These are phyloP conservation scores for Eulemur albifrons DNA, from an alignment of 2,797 vertebrate genomes.

Conservation along the genomic window DNA sequence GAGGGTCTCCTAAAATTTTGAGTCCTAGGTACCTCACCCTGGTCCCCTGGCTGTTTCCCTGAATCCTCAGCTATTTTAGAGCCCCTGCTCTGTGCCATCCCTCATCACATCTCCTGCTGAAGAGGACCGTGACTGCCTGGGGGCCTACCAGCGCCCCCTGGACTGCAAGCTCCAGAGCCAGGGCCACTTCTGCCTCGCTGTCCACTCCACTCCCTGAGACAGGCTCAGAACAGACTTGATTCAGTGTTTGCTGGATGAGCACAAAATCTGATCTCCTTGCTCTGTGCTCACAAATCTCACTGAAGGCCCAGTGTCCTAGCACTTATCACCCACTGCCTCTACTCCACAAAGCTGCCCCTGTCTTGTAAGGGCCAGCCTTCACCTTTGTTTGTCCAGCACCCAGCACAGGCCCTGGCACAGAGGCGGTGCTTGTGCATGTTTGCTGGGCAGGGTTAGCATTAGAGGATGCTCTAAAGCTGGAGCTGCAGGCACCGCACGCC, in stretches of 20 bases:
- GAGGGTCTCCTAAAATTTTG: not conserved
- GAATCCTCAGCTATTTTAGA: not conserved
- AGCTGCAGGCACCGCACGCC: not conserved
- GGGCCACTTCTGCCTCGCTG: not conserved
- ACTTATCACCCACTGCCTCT: not conserved
- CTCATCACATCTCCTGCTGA: not conserved
- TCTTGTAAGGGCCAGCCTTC: too few relatives aligned
- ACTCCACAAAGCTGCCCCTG: not conserved
- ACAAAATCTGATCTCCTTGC: not conserved
- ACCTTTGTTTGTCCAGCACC: not conserved
- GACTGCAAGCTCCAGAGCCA: not conserved
- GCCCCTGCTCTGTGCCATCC: not conserved
- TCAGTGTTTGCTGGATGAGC: not conserved
- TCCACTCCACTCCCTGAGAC: not conserved
- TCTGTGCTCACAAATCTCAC: not conserved
- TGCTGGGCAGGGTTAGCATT: accelerated
- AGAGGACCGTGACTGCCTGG: not conserved
- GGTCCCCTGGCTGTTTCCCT: not conserved
- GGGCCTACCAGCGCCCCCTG: not conserved
- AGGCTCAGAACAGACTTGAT: not conserved
- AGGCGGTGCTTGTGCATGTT: accelerated
- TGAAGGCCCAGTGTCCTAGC: not conserved
- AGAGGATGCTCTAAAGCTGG: not conserved
- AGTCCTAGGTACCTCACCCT: not conserved
- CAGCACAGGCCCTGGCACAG: not conserved